Evolutionary conservation across 1,140 invertebrate species (phyloP).

Genomic region (Pogonomyrmex barbatus): DNA sequence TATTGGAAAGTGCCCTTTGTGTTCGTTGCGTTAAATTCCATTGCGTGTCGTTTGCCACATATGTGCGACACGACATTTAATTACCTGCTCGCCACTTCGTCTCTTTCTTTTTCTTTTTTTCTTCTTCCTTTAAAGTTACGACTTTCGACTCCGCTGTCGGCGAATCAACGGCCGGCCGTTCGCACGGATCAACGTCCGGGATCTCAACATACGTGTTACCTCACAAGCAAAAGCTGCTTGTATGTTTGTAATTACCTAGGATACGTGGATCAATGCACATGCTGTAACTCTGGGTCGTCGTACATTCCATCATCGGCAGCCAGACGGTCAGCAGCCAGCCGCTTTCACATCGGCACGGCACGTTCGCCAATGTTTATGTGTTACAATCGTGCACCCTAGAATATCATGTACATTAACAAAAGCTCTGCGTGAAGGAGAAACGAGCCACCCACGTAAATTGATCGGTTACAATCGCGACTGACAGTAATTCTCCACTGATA

Average conservation of each 20-base stretch:
- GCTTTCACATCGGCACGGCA: slow-evolving; percentile 74
- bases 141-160: background rate
- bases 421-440: slow-evolving; percentile 21
- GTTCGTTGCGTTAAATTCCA: background rate
- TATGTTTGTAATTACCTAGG: slow-evolving; percentile 65
- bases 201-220: slow-evolving; percentile 4
- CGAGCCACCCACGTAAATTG: background rate
- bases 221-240: background rate
- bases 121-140: background rate
- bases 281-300: slow-evolving; percentile 61
- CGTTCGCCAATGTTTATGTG: slow-evolving; percentile 65
- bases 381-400: slow-evolving; percentile 68
- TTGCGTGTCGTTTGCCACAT: background rate
- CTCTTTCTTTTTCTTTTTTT: background rate
- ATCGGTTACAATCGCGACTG: background rate
- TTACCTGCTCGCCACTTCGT: background rate
- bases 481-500: too few species aligned
- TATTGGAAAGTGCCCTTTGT: slow-evolving; percentile 37
- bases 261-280: slow-evolving; percentile 62
- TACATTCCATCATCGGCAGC: slow-evolving; percentile 68
- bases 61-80: background rate
- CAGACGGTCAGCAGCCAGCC: slow-evolving; percentile 56
- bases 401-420: slow-evolving; percentile 68
- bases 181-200: background rate
- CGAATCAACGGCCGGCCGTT: background rate